Conservation (phyloP, 2,113 vertebrate species). For the Mystacornis crossleyi region DNA sequence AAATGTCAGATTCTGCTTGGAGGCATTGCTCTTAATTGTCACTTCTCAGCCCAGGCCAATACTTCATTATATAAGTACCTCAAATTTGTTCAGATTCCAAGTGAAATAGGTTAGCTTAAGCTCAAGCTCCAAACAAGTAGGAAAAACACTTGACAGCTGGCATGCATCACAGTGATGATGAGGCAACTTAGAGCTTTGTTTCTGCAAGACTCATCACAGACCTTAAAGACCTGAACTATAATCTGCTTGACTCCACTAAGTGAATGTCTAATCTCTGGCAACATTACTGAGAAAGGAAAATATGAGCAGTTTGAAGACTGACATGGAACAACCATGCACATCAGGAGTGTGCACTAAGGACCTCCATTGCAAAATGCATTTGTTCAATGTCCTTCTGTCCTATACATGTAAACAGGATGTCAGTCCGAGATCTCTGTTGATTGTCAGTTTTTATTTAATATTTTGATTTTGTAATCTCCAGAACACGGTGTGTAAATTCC, state of each 20-base stretch:
- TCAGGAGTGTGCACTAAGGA: background rate
- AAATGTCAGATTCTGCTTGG: background rate
- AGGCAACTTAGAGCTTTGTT: background rate
- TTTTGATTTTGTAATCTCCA: background rate
- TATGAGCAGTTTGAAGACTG: background rate
- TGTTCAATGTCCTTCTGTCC: background rate
- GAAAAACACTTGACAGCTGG: background rate
- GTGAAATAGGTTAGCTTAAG: background rate
- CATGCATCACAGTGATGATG: background rate
- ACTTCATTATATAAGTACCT: background rate
- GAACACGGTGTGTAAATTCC: background rate
- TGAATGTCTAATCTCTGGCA: background rate
- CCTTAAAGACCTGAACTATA: background rate
- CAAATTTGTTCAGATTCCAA: background rate
- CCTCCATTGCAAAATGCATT: background rate
- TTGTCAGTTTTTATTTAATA: background rate
- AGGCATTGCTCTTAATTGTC: background rate
- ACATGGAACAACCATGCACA: background rate
- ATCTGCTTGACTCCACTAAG: background rate
- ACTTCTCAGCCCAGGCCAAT: background rate
- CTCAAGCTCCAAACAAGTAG: background rate
- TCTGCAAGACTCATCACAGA: background rate
- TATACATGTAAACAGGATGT: background rate
- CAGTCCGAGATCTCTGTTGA: background rate
- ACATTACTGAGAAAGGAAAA: background rate